A percentile compares a stretch with the other conserved stretches of the same genome.
Conservation (phyloP, 1,140 invertebrate genomes). For the Venustaconcha ellipsiformis region DNA sequence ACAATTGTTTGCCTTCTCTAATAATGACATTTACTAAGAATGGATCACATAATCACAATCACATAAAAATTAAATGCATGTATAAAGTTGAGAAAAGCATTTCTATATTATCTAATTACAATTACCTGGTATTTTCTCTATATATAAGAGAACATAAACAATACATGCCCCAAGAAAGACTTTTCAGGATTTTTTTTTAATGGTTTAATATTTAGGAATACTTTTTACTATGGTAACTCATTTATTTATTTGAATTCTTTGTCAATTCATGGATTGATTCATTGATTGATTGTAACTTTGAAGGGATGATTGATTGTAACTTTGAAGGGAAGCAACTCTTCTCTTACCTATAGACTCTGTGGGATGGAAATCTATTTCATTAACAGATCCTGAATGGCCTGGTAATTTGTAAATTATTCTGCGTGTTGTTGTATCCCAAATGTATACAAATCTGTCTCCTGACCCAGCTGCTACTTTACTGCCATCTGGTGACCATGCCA, state of each 20-base stretch:
- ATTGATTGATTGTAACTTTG: neutral
- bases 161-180: too few relatives aligned
- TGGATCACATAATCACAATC: too few relatives aligned
- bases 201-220: neutral
- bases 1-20: neutral
- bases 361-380: constrained; percentile 96
- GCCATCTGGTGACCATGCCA: constrained; percentile 90
- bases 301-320: neutral
- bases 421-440: constrained; percentile 93
- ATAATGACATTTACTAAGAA: neutral
- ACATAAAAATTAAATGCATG: too few relatives aligned
- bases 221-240: neutral
- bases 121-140: too few relatives aligned
- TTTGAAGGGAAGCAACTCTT: neutral
- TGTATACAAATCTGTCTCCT: constrained; percentile 94
- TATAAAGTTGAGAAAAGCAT: too few relatives aligned
- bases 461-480: constrained; percentile 88
- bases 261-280: neutral
- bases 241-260: neutral
- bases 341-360: constrained; percentile 88
- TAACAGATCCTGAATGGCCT: constrained; percentile 97
- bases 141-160: too few relatives aligned
- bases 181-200: neutral
- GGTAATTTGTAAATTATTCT: constrained; percentile 96
- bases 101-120: too few relatives aligned